Percentiles rank a stretch among this genome's conserved stretches.
Conservation (phyloP, 2,888 invertebrate species). For the Lathronympha strigana region DNA sequence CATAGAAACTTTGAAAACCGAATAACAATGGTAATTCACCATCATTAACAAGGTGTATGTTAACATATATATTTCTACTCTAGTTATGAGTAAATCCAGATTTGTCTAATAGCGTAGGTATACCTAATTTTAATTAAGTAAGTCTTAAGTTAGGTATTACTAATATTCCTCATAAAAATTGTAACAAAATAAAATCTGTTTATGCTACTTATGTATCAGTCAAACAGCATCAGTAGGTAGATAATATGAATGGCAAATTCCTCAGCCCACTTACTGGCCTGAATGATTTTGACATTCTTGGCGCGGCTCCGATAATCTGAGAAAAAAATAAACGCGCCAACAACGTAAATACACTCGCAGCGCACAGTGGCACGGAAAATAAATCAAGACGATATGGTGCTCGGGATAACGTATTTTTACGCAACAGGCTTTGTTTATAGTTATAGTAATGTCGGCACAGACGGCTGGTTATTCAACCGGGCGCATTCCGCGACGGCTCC, state of each 20-base stretch:
- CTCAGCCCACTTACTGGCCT: constrained; percentile 81
- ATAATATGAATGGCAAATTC: constrained; percentile 81
- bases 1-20: not conserved
- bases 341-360: constrained; percentile 75
- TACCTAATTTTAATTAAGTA: no score
- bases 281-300: constrained; percentile 84
- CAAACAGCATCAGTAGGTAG: constrained; percentile 56
- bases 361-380: constrained; percentile 70
- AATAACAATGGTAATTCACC: no score
- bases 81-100: no score
- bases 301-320: constrained; percentile 79
- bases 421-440: constrained; percentile 80
- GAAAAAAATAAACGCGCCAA: constrained; percentile 76
- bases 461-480: constrained; percentile 82
- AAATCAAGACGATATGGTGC: constrained; percentile 72
- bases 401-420: constrained; percentile 80
- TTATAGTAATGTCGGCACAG: constrained; percentile 59
- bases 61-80: no score
- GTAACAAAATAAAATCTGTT: not conserved
- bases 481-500: constrained; percentile 79
- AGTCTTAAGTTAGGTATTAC: no score
- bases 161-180: not conserved
- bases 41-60: no score
- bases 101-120: no score
- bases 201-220: constrained; percentile 54